Conservation (phyloP, 2,113 vertebrate genomes). For the Copsychus sechellarum region DNA sequence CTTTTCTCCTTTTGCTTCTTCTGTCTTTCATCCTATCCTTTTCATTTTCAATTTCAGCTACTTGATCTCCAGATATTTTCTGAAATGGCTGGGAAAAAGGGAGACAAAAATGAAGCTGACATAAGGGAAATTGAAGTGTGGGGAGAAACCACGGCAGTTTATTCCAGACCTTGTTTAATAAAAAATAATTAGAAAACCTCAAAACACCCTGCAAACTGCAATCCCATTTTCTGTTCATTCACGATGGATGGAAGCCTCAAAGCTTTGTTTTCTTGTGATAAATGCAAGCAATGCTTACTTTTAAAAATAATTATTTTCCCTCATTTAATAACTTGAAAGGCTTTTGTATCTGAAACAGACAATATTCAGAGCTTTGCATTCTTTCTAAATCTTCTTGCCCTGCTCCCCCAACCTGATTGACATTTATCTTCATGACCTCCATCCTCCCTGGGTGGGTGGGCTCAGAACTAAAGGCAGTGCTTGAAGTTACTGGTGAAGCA, state of each 20-base stretch:
- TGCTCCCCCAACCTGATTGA: not conserved
- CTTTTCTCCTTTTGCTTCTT: not conserved
- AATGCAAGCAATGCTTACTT: not conserved
- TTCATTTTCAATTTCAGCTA: constrained; percentile 39
- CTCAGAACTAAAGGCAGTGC: not conserved
- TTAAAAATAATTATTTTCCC: rapidly evolving
- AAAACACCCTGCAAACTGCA: not conserved
- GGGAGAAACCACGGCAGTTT: not conserved
- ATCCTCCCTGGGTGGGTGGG: not conserved
- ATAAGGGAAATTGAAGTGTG: not conserved
- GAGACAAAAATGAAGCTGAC: not conserved
- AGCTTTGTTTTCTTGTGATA: not conserved
- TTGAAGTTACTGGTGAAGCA: not conserved
- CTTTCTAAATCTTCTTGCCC: not conserved
- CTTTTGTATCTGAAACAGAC: not conserved
- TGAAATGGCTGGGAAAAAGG: constrained; percentile 10
- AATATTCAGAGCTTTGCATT: not conserved
- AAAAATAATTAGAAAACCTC: constrained; percentile 47
- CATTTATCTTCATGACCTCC: not conserved
- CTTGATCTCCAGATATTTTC: constrained; percentile 30
- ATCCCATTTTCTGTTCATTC: constrained; percentile 9
- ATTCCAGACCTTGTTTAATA: not conserved
- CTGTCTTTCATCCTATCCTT: not conserved
- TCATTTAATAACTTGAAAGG: not conserved
- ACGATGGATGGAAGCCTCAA: not conserved